These are phyloP conservation scores for Troides oblongomaculatus DNA, from an alignment of 2,888 invertebrate genomes.

Conservation along the genomic window DNA sequence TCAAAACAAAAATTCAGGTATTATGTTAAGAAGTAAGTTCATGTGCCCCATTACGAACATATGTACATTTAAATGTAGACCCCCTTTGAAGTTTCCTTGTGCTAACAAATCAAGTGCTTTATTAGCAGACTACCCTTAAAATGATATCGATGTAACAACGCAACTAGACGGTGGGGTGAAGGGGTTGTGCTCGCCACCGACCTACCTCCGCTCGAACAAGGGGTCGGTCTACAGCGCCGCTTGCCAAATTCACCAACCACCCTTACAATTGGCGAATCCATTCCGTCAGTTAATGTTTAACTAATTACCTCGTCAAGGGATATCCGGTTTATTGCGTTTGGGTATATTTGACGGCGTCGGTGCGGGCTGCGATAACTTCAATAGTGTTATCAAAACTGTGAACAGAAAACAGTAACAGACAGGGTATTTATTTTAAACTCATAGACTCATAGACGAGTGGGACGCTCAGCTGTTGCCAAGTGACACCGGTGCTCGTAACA, in stretches of 20 bases:
- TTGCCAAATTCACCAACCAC: not conserved
- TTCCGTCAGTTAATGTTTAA: not conserved
- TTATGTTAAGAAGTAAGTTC: no score
- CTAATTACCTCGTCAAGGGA: not conserved
- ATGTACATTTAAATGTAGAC: no score
- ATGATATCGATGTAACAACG: conserved; percentile 11
- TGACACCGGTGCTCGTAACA: no score
- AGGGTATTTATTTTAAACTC: no score
- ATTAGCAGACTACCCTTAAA: conserved; percentile 13
- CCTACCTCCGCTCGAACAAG: not conserved
- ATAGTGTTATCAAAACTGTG: no score
- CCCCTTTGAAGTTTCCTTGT: not conserved
- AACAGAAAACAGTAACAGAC: no score
- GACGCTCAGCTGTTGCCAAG: no score
- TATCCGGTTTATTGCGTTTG: not conserved
- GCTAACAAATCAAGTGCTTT: conserved; percentile 1
- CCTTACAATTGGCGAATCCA: not conserved
- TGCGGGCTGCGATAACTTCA: no score
- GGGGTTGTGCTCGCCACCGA: not conserved
- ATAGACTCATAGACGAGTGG: no score
- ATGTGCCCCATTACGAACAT: no score
- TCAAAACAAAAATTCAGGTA: no score
- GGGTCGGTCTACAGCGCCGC: not conserved
- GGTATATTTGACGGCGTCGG: no score
- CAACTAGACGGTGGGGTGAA: not conserved